phyloP scores from a whole-genome alignment of 2,888 invertebrate species.

The Actias luna region DNA sequence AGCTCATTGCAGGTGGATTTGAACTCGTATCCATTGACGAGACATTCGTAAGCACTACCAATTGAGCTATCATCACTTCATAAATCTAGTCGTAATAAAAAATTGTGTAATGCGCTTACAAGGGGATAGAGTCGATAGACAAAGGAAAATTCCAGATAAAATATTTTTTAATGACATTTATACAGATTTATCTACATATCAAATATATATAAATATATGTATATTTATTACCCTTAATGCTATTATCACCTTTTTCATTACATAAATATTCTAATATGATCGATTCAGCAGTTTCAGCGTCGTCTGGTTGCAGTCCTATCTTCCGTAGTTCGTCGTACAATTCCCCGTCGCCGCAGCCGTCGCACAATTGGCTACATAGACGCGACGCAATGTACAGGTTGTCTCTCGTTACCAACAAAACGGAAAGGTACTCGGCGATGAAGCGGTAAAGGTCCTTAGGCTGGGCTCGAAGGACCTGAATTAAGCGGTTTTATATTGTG shows the following conservation, averaged over 20 bases:
- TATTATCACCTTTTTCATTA: conserved; percentile 37
- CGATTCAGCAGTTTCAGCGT: conserved; percentile 34
- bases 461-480: conserved; percentile 84
- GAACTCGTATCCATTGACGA: too few relatives aligned
- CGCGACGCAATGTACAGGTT: conserved; percentile 59
- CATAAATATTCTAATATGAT: conserved; percentile 46
- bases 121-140: too few relatives aligned
- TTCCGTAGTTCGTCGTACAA: conserved; percentile 46
- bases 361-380: conserved; percentile 44
- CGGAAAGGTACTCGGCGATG: conserved; percentile 86
- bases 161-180: too few relatives aligned
- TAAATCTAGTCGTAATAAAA: too few relatives aligned
- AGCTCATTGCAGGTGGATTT: too few relatives aligned
- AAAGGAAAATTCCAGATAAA: too few relatives aligned
- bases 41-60: too few relatives aligned
- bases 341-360: conserved; percentile 41
- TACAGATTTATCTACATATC: too few relatives aligned
- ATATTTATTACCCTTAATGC: background rate
- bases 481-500: background rate
- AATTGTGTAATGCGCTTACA: too few relatives aligned
- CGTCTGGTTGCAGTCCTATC: conserved; percentile 45
- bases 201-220: too few relatives aligned
- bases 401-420: conserved; percentile 84
- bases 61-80: too few relatives aligned
- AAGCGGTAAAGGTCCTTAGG: conserved; percentile 84